Evolutionary conservation across 2,888 invertebrate genomes (phyloP).

Genomic region (Busseola fusca): DNA sequence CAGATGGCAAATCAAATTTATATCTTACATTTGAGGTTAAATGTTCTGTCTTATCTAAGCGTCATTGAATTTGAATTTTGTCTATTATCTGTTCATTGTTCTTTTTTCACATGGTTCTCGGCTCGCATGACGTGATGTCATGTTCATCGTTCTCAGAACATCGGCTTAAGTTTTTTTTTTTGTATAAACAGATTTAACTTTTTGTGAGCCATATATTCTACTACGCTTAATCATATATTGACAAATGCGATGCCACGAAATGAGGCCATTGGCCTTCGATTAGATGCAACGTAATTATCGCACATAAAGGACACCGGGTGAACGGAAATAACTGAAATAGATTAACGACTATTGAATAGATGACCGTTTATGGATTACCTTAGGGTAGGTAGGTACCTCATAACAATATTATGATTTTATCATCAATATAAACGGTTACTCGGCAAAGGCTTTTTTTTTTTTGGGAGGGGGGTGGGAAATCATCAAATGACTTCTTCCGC

Average conservation of each 20-base stretch:
- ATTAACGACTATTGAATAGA: conserved; percentile 61
- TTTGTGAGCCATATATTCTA: conserved; percentile 67
- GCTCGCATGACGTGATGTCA: conserved; percentile 76
- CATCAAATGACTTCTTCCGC: too few species aligned
- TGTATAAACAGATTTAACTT: conserved; percentile 65
- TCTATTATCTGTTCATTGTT: conserved; percentile 76
- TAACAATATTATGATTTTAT: conserved; percentile 16
- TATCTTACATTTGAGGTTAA: conserved; percentile 41
- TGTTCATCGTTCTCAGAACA: conserved; percentile 71
- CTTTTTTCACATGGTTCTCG: conserved; percentile 76
- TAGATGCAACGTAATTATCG: conserved; percentile 63
- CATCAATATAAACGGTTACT: conserved; percentile 58
- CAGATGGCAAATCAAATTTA: conserved; percentile 10
- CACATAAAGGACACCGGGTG: conserved; percentile 66
- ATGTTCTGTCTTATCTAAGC: conserved; percentile 66
- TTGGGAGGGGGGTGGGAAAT: too few species aligned
- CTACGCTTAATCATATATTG: conserved; percentile 75
- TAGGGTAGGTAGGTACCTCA: not conserved
- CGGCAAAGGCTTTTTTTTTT: too few species aligned
- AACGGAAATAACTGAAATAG: conserved; percentile 72
- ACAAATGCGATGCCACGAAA: conserved; percentile 66
- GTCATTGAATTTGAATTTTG: conserved; percentile 72
- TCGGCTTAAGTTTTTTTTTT: conserved; percentile 68
- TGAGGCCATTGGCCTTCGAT: conserved; percentile 73
- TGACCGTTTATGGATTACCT: conserved; percentile 6